Conservation (phyloP, 2,888 invertebrate genomes). For the Archaeoteleia sp. region DNA sequence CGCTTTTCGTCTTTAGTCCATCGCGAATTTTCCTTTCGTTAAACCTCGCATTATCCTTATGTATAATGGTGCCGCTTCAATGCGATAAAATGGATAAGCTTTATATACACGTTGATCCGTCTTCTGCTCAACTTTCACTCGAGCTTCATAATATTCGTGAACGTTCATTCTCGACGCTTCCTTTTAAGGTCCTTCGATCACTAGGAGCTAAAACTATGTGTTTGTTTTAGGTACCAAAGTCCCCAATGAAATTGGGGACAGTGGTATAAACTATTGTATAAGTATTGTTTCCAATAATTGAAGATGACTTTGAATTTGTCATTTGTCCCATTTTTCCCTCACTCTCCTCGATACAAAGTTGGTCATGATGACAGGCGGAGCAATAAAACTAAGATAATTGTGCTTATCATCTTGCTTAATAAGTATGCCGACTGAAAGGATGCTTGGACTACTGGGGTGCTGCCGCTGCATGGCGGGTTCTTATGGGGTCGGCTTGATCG, state of each 20-base stretch:
- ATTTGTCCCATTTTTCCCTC: no score
- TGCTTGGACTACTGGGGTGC: conserved; percentile 34
- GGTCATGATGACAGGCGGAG: conserved; percentile 5
- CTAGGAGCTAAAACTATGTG: no score
- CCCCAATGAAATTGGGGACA: no score
- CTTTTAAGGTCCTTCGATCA: no score
- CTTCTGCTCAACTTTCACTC: conserved; percentile 28
- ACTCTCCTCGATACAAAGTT: no score
- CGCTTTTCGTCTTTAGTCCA: conserved; percentile 31
- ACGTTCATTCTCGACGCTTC: no score
- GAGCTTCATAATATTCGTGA: conserved; percentile 40
- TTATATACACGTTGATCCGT: conserved; percentile 39
- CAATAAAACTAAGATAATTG: conserved; percentile 52
- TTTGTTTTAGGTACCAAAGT: no score
- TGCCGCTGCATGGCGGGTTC: conserved; percentile 56
- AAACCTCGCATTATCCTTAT: conserved; percentile 53
- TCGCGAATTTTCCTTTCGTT: conserved; percentile 52
- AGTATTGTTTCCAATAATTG: no score
- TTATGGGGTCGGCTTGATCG: conserved; percentile 61
- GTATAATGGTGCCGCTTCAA: conserved; percentile 49
- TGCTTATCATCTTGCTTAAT: conserved; percentile 63
- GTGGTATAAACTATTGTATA: no score
- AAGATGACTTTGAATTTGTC: no score
- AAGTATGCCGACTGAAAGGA: conserved; percentile 45
- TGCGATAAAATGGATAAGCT: conserved; percentile 53